These are phyloP conservation scores for Cybosia mesomella DNA, from an alignment of 2,888 invertebrate species.

Conservation along the genomic window DNA sequence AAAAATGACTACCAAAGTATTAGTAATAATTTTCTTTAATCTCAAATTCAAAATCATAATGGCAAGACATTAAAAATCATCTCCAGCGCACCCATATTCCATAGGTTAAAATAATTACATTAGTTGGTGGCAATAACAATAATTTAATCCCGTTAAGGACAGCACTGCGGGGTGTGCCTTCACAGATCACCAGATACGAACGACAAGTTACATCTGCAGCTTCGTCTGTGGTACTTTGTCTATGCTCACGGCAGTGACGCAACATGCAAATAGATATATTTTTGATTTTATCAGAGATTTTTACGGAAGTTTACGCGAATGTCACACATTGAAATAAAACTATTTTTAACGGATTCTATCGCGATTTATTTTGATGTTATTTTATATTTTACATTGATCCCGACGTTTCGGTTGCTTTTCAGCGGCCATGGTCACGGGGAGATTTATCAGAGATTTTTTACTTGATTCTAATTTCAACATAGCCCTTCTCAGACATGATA, in stretches of 20 bases:
- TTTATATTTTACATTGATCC: too few relatives aligned
- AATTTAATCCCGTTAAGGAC: slow-evolving; percentile 69
- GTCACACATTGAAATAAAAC: too few relatives aligned
- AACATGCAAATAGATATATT: slow-evolving; percentile 9
- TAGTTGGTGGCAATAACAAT: slow-evolving; percentile 84
- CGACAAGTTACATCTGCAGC: slow-evolving; percentile 62
- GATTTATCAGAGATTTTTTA: too few relatives aligned
- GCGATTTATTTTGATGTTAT: too few relatives aligned
- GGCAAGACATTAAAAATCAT: slow-evolving; percentile 17
- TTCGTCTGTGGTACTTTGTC: slow-evolving; percentile 43
- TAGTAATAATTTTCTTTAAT: not conserved
- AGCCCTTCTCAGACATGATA: not conserved
- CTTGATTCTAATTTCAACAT: not conserved
- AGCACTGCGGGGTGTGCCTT: slow-evolving; percentile 66
- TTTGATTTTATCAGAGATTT: slow-evolving; percentile 3
- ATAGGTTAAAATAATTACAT: slow-evolving; percentile 82
- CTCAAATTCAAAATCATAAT: not conserved
- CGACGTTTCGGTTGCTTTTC: too few relatives aligned
- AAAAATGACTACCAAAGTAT: not conserved
- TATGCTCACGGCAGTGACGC: slow-evolving; percentile 14
- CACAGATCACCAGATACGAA: slow-evolving; percentile 83
- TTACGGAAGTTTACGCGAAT: too few relatives aligned
- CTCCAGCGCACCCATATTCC: slow-evolving; percentile 59
- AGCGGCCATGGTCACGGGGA: too few relatives aligned
- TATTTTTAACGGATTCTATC: too few relatives aligned